Conservation (phyloP, 2,113 vertebrate species). For the Rhinolophus ferrumequinum region DNA sequence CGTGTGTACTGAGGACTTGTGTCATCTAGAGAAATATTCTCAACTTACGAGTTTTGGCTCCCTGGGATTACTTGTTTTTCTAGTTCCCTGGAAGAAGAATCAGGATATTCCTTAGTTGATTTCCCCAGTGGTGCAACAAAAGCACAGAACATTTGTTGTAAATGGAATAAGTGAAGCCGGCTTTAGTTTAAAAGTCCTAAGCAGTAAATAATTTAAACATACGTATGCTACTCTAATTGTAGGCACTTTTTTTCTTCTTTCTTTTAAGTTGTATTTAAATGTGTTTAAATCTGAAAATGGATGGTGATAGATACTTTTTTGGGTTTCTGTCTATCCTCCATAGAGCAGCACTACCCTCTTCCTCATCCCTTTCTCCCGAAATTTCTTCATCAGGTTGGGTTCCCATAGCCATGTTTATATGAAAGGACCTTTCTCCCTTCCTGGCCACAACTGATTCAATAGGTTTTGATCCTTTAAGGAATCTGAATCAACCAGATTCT, state of each 20-base stretch:
- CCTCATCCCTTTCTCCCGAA: not conserved
- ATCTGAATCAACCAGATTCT: not conserved
- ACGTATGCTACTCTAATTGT: too few species aligned
- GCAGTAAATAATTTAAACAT: slow-evolving; percentile 7
- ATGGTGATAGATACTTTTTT: not conserved
- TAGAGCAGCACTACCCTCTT: not conserved
- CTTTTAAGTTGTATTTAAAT: slow-evolving; percentile 41
- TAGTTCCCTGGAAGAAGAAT: slow-evolving; percentile 26
- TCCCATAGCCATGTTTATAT: not conserved
- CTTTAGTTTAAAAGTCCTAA: slow-evolving; percentile 52
- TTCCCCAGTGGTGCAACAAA: slow-evolving; percentile 25
- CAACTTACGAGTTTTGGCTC: not conserved
- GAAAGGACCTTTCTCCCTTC: not conserved
- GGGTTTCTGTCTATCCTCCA: not conserved
- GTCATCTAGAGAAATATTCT: slow-evolving; percentile 19
- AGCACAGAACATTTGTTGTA: slow-evolving; percentile 11
- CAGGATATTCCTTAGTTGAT: slow-evolving; percentile 45
- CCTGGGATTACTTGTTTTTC: not conserved
- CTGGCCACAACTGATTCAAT: not conserved
- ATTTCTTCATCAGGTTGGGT: not conserved
- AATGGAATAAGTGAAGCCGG: not conserved
- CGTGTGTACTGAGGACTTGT: not conserved
- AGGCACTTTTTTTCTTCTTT: not conserved
- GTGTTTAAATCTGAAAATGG: slow-evolving; percentile 9
- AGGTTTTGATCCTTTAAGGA: not conserved